Base-by-base conservation (phyloP, 2,797 vertebrate species). In the Trachurus trachurus region DNA sequence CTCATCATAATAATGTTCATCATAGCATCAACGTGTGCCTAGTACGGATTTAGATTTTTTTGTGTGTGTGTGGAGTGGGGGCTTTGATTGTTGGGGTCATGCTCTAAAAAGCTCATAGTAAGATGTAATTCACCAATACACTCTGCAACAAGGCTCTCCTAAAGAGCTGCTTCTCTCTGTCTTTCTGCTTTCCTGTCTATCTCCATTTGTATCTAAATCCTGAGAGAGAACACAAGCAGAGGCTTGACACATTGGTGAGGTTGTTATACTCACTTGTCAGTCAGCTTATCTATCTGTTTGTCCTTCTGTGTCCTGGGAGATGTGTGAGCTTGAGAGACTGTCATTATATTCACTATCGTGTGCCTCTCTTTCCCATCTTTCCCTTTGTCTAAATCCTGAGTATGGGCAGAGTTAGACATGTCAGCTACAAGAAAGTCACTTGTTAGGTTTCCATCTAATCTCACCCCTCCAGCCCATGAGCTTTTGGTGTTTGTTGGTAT, bases 371-470 rank as follows among this genome's bases (percentile, higher is more conserved):
- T 53, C 67, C 49, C 31, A 75, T 87, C 78, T 82, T 59, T 63
- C 53, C 65, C 60, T 87, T 87, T 81, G 78, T 87, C 76, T 84
- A 80, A 82, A 87, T 81, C 85, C 72, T 69, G 53, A 21, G 66
- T 57, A 77, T 39, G 45, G 75, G 57, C 82, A 78, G 76, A 74
- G 74, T 62, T 52, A 40, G 82, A 84, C 79, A 74, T 85, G 84
- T 88, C 77, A 73, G 79, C 71, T 70, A 71, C 78, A 78, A 75
- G 66, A 80, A 71, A 84, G 77, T 80, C 66, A 82, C 77, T 90
- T 85, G 82, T 90, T 86, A 88, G 72, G 74, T 72, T 74, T 71
- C 65, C 37, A 68, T 88, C 82, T 87, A 87, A 89, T 90, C 89
- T 85, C 19, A 61, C 47, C 64, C 66, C 74, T 86, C 67, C 60